phyloP scores from a whole-genome alignment of 2,113 vertebrate species.

The Pungitius pungitius region DNA sequence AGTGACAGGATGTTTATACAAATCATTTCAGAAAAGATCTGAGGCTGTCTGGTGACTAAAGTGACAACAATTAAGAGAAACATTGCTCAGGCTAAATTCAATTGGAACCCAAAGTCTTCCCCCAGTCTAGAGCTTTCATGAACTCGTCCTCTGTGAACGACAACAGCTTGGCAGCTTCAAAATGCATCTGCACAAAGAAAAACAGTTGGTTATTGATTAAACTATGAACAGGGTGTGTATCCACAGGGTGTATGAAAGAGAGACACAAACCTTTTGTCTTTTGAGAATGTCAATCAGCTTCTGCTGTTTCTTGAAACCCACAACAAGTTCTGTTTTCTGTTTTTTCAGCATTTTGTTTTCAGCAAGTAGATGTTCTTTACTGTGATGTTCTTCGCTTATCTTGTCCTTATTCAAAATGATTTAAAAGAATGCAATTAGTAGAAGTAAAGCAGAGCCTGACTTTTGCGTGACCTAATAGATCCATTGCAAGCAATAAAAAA shows the following conservation, averaged over 20 bases:
- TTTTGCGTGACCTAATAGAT: not conserved
- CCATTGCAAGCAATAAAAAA: not conserved
- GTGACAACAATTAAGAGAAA: not conserved
- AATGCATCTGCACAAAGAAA: slow-evolving; percentile 87
- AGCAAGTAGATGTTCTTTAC: slow-evolving; percentile 85
- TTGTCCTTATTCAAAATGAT: slow-evolving; percentile 80
- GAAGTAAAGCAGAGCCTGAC: not conserved
- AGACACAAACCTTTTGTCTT: slow-evolving; percentile 89
- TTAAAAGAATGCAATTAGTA: slow-evolving; percentile 1
- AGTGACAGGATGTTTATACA: slow-evolving; percentile 6
- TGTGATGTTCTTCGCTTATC: slow-evolving; percentile 86
- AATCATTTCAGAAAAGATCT: slow-evolving; percentile 7
- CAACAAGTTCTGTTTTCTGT: slow-evolving; percentile 91
- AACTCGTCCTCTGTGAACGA: slow-evolving; percentile 97
- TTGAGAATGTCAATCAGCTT: slow-evolving; percentile 95
- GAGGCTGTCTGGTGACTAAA: slow-evolving; percentile 2
- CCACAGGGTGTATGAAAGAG: not conserved
- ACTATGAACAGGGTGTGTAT: not conserved
- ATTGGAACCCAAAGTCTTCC: slow-evolving; percentile 39
- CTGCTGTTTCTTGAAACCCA: slow-evolving; percentile 93
- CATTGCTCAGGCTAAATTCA: not conserved
- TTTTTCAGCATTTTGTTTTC: slow-evolving; percentile 95
- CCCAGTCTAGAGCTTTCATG: slow-evolving; percentile 93
- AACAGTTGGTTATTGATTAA: not conserved
- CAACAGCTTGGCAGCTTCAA: slow-evolving; percentile 94